Conservation (phyloP, 2,888 invertebrate genomes). For the Drosophila borborema region DNA sequence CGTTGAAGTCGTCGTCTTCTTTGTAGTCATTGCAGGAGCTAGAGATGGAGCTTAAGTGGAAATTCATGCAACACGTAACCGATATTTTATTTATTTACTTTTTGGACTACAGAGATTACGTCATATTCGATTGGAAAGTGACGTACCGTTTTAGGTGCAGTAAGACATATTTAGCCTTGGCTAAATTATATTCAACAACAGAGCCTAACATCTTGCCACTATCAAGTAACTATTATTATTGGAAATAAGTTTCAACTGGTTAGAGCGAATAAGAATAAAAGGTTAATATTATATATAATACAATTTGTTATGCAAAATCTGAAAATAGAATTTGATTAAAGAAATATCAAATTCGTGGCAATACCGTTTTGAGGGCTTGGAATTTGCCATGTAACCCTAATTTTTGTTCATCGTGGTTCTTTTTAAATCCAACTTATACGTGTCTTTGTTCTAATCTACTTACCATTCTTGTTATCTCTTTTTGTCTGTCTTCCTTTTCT, state of each 20-base stretch:
- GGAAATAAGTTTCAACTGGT: neutral
- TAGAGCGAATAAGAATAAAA: neutral
- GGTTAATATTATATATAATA: neutral
- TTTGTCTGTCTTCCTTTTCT: neutral
- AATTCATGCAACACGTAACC: conserved; percentile 46
- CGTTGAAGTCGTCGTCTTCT: conserved; percentile 43
- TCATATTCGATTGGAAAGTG: conserved; percentile 15
- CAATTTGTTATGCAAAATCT: neutral
- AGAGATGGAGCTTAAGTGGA: conserved; percentile 42
- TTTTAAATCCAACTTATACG: neutral
- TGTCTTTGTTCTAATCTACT: conserved; percentile 18
- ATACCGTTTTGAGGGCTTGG: neutral
- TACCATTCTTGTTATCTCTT: conserved; percentile 2
- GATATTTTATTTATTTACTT: conserved; percentile 41
- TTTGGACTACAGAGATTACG: conserved; percentile 16
- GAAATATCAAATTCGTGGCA: neutral
- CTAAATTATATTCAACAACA: too few species aligned
- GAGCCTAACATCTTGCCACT: too few species aligned
- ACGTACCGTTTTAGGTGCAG: conserved; percentile 7
- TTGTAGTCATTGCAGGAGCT: conserved; percentile 20
- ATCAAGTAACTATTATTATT: neutral
- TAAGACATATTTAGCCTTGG: conserved; percentile 1
- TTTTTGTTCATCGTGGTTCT: neutral
- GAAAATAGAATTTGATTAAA: neutral
- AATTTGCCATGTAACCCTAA: neutral